Evolutionary conservation across 2,888 invertebrate genomes (phyloP).

Genomic region (Urechis unicinctus): DNA sequence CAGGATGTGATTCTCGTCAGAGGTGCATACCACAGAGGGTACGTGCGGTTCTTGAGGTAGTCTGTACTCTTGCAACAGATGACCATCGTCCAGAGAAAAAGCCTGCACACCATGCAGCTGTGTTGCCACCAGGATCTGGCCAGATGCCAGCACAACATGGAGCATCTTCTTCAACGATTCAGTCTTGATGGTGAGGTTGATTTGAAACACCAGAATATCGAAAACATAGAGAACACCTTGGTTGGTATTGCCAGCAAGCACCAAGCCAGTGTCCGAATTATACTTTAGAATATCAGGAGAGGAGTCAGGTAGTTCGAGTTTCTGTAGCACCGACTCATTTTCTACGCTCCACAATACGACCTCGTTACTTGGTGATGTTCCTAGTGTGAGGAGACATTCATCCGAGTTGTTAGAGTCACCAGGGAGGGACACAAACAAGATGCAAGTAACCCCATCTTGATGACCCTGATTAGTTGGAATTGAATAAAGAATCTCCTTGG

Average conservation of each 20-base stretch:
- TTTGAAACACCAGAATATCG: conserved; percentile 6
- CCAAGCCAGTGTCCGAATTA: not conserved
- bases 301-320: conserved; percentile 6
- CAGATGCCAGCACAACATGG: conserved; percentile 3
- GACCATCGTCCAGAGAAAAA: not conserved
- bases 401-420: not conserved
- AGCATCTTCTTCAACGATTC: not conserved
- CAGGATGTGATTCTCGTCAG: conserved; percentile 2
- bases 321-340: conserved; percentile 4
- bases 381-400: conserved; percentile 11
- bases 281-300: conserved; percentile 5
- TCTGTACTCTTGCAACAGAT: not conserved
- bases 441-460: conserved; percentile 9
- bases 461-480: conserved; percentile 13
- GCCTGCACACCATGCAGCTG: conserved; percentile 6
- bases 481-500: conserved; percentile 11
- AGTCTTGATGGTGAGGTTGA: conserved; percentile 1
- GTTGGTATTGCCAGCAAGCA: conserved; percentile 6
- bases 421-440: conserved; percentile 4
- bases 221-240: conserved; percentile 8
- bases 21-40: not conserved
- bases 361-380: conserved; percentile 9
- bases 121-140: conserved; percentile 10
- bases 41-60: not conserved
- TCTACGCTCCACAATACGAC: conserved; percentile 18